phyloP scores from a whole-genome alignment of 2,888 invertebrate genomes.

The Drosophila rellima region DNA sequence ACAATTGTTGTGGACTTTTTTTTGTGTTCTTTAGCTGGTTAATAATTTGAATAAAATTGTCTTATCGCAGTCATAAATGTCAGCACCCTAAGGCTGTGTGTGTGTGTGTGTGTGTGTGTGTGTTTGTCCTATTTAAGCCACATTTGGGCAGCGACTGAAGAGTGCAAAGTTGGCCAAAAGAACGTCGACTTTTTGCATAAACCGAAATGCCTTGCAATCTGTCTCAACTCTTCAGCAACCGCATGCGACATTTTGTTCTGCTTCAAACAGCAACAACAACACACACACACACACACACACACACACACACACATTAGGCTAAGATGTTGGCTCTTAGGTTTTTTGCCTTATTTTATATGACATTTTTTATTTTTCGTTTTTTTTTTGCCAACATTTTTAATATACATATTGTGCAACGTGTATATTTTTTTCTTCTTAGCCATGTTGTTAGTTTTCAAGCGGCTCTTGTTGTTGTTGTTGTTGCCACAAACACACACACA shows the following conservation, averaged over 20 bases:
- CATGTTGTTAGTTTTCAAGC: conserved; percentile 44
- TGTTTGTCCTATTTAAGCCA: conserved; percentile 63
- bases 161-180: conserved; percentile 9
- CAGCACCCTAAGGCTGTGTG: conserved; percentile 40
- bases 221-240: conserved; percentile 39
- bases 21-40: conserved; percentile 18
- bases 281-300: conserved; percentile 19
- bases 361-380: conserved; percentile 65
- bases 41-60: conserved; percentile 41
- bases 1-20: conserved; percentile 12
- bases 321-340: conserved; percentile 38
- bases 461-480: conserved; percentile 35
- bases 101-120: conserved; percentile 19
- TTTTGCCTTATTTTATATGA: conserved; percentile 57
- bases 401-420: too few species aligned
- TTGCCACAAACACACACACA: conserved; percentile 25
- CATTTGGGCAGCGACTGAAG: conserved; percentile 26
- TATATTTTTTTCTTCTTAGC: conserved; percentile 38
- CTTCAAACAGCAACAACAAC: conserved; percentile 21
- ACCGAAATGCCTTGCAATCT: conserved; percentile 66
- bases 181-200: conserved; percentile 65
- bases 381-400: conserved; percentile 47
- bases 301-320: background rate
- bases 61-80: conserved; percentile 66
- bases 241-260: conserved; percentile 25